Percentiles rank a stretch among this genome's conserved stretches.
Evolutionary conservation across 2,888 invertebrate species (phyloP).

Genomic region (Panzeria rudis): DNA sequence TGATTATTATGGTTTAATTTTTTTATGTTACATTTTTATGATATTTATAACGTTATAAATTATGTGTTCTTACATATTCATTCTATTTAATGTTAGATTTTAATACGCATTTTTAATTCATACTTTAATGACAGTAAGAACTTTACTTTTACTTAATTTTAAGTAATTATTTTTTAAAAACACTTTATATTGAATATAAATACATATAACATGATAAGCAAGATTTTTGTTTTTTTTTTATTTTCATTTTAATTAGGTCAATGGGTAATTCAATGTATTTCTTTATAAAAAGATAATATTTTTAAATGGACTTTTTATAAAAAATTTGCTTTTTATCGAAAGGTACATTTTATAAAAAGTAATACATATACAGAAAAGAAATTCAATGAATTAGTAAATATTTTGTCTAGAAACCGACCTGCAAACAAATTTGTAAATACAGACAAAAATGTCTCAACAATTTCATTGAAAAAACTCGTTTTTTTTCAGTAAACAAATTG

Average conservation of each 20-base stretch:
- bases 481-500: too few relatives aligned
- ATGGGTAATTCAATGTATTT: background rate
- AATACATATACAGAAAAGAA: too few relatives aligned
- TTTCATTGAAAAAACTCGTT: too few relatives aligned
- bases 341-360: too few relatives aligned
- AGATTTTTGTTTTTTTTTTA: background rate
- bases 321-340: too few relatives aligned
- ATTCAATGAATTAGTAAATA: too few relatives aligned
- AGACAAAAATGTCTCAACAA: too few relatives aligned
- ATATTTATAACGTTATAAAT: constrained; percentile 14
- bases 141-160: background rate
- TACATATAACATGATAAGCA: background rate
- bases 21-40: constrained; percentile 8
- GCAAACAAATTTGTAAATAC: too few relatives aligned
- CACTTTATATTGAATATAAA: background rate
- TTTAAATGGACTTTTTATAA: too few relatives aligned
- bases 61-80: background rate
- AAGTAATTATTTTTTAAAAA: background rate
- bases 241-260: constrained; percentile 1
- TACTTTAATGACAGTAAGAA: background rate
- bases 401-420: too few relatives aligned
- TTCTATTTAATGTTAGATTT: background rate
- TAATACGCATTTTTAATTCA: background rate
- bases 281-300: too few relatives aligned
- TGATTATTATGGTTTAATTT: constrained; percentile 12